Evolutionary conservation across 2,888 invertebrate genomes (phyloP).

Genomic region (Mesopsocus fuscifrons): DNA sequence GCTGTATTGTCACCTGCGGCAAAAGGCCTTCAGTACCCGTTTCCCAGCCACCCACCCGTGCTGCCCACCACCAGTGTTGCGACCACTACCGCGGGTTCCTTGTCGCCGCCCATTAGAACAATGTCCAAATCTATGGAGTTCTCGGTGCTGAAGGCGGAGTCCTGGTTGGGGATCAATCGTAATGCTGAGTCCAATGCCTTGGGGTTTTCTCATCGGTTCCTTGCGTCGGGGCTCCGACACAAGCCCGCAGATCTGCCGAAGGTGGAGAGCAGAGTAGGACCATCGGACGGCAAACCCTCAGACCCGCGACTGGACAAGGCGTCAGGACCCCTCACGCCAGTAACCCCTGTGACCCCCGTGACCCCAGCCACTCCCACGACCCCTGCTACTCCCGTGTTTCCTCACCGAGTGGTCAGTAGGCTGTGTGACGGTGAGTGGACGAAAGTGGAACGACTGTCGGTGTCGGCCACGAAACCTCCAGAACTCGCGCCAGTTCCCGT

Average conservation of each 20-base stretch:
- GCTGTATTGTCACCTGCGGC: conserved; percentile 14
- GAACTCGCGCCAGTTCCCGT: neutral
- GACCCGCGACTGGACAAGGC: conserved; percentile 1
- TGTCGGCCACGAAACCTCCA: too few species aligned
- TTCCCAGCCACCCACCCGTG: conserved; percentile 54
- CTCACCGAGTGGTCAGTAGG: neutral
- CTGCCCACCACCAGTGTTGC: conserved; percentile 21
- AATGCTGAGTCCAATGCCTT: neutral
- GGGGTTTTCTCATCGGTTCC: neutral
- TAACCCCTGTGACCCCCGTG: neutral
- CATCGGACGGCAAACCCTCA: neutral
- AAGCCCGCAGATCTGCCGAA: neutral
- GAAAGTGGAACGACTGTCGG: neutral
- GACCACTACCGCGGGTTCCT: conserved; percentile 18
- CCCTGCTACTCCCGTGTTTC: neutral
- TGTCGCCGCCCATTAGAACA: conserved; percentile 19
- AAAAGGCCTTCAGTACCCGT: conserved; percentile 48
- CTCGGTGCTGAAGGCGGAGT: conserved; percentile 4
- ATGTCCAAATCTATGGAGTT: conserved; percentile 13
- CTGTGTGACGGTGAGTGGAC: neutral
- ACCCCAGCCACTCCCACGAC: neutral
- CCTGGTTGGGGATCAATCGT: conserved; percentile 3
- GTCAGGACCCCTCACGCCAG: neutral
- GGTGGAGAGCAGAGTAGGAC: neutral
- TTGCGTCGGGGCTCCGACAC: neutral